A percentile compares a stretch with the other conserved stretches of the same genome.
Conservation (phyloP, 2,888 invertebrate species). For the Caenorhabditis sp. region DNA sequence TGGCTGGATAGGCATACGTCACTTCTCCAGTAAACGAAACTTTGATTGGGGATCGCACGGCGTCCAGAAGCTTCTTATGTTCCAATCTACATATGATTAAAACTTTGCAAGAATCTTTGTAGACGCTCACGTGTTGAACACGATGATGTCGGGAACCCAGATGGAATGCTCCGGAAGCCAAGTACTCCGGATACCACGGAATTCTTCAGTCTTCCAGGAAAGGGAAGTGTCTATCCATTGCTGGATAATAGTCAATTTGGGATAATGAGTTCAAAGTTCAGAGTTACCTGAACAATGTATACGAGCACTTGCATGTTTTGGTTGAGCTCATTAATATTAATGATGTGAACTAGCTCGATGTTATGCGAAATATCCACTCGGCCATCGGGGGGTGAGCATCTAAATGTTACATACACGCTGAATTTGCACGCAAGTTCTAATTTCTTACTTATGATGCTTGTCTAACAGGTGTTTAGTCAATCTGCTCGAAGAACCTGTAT, state of each 20-base stretch:
- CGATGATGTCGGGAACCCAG: slow-evolving; percentile 90
- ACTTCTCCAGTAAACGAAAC: slow-evolving; percentile 67
- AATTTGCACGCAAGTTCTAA: background rate
- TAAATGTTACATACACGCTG: slow-evolving; percentile 8
- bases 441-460: slow-evolving; percentile 62
- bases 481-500: slow-evolving; percentile 42
- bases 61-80: slow-evolving; percentile 66
- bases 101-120: too few relatives aligned
- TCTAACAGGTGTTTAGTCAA: slow-evolving; percentile 61
- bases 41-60: slow-evolving; percentile 69
- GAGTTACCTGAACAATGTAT: slow-evolving; percentile 68
- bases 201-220: slow-evolving; percentile 89
- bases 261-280: background rate
- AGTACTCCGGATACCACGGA: slow-evolving; percentile 87
- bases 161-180: slow-evolving; percentile 88
- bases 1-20: slow-evolving; percentile 70
- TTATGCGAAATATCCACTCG: slow-evolving; percentile 68
- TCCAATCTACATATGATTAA: slow-evolving; percentile 63
- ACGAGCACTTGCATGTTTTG: slow-evolving; percentile 72
- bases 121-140: slow-evolving; percentile 93
- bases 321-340: slow-evolving; percentile 69
- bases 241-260: slow-evolving; percentile 72
- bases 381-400: slow-evolving; percentile 73
- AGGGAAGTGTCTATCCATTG: slow-evolving; percentile 90
- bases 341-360: slow-evolving; percentile 71